These are phyloP conservation scores for Ichneumon xanthorius DNA, from an alignment of 2,888 invertebrate species.

Conservation along the genomic window DNA sequence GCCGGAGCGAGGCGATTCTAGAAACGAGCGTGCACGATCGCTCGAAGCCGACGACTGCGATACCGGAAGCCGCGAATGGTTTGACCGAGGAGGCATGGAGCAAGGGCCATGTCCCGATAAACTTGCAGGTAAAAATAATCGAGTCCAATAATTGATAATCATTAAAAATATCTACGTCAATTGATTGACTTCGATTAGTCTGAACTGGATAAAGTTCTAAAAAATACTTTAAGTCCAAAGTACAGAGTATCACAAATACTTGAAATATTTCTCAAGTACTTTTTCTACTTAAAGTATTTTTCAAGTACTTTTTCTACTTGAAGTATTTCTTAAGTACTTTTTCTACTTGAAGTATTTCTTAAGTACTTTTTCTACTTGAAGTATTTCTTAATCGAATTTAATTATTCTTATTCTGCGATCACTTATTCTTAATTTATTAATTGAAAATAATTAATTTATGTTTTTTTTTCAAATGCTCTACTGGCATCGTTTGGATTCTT, in stretches of 20 bases:
- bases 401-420: not conserved
- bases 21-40: constrained; percentile 11
- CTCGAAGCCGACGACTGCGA: not conserved
- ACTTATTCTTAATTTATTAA: not conserved
- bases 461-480: not conserved
- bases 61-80: constrained; percentile 25
- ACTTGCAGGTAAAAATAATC: constrained; percentile 47
- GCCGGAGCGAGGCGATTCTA: not conserved
- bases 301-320: too few species aligned
- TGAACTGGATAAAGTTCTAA: too few species aligned
- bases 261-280: too few species aligned
- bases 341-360: too few species aligned
- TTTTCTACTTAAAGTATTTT: too few species aligned
- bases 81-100: constrained; percentile 78
- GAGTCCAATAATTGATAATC: not conserved
- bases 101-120: constrained; percentile 78
- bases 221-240: too few species aligned
- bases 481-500: constrained; percentile 10
- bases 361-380: too few species aligned
- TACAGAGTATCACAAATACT: too few species aligned
- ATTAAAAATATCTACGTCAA: not conserved
- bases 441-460: not conserved
- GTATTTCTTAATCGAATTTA: too few species aligned
- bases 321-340: too few species aligned
- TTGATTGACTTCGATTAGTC: too few species aligned